Base-by-base conservation (phyloP, 2,888 invertebrate species). In the Hydriomena furcata region DNA sequence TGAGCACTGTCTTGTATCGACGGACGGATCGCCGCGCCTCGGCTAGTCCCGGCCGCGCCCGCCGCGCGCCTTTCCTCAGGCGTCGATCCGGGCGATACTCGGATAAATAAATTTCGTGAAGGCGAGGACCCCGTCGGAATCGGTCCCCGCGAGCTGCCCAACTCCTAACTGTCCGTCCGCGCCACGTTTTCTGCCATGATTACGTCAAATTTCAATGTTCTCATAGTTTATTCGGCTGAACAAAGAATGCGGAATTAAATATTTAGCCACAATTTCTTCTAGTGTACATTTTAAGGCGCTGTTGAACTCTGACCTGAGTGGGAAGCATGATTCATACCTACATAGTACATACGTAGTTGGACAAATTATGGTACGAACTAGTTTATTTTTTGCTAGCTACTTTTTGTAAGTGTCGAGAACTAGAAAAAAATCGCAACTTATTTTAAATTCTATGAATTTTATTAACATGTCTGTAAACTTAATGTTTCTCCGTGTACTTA, bases 1-100 rank as follows among this genome's bases (percentile, higher is more conserved):
- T 86, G 81, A 82, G 78, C 81, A 82, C 72, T 85, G 84, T 84
- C 85, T 82, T 80, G 78, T 87, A 88, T 87, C 88, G 76, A 73
- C 64, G 58, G 71, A 51, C 69, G 70, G 79, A 87, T 86, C 85
- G 76, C 63, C 68, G 72, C n/a, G 73, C 66, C 74, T 74, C 73
- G 73, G 79, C 82, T 73, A 75, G 82, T 82, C 73, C 77, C 74
- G 76, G 66, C 73, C 73, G 69, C 62, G 60, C 66, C 66, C 69
- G 35, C 36, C 30, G 30, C 43, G 2, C 17, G 17, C 17, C 17
- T 43, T 74, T 79, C 84, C 79, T 66, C 65, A 66, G 81, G 85
- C 84, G 66, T 68, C 68, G 82, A 84, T 84, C 71, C 65, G 58
- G 65, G 59, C 72, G 79, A 82, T 83, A 81, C 71, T 69, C 61